Conservation (phyloP, 2,888 invertebrate genomes). For the Syritta pipiens region DNA sequence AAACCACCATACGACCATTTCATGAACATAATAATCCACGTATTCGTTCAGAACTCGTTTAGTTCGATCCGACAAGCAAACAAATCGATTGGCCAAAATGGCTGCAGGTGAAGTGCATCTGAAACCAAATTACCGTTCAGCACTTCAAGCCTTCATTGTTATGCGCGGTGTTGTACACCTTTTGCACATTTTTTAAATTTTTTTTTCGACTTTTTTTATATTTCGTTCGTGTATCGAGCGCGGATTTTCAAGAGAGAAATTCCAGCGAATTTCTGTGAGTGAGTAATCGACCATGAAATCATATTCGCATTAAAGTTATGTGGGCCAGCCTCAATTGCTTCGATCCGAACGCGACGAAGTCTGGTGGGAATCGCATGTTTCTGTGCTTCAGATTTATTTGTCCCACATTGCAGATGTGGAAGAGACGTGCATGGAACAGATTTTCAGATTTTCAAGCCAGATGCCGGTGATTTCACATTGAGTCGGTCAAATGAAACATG, state of each 20-base stretch:
- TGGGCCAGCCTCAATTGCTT: neutral
- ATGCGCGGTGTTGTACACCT: neutral
- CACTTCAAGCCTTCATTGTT: constrained; percentile 9
- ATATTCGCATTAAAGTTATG: constrained; percentile 28
- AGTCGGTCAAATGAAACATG: neutral
- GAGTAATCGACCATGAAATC: constrained; percentile 34
- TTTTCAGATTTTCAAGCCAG: constrained; percentile 4
- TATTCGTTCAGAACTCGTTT: neutral
- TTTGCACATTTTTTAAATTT: too few relatives aligned
- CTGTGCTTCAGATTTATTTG: constrained; percentile 1
- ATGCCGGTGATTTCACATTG: neutral
- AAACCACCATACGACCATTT: neutral
- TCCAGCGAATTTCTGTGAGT: constrained; percentile 8
- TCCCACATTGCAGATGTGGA: neutral
- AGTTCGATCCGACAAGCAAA: neutral
- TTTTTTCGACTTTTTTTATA: neutral
- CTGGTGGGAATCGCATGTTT: neutral
- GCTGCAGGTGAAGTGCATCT: constrained; percentile 24
- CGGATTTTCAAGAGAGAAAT: constrained; percentile 19
- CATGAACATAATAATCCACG: neutral
- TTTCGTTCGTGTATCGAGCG: neutral
- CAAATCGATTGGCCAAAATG: constrained; percentile 15
- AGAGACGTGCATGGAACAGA: neutral
- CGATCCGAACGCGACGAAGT: neutral
- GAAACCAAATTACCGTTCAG: constrained; percentile 19